Percentiles rank a stretch among this genome's conserved stretches.
These are phyloP conservation scores for Muscicapa striata DNA, from an alignment of 2,797 vertebrate species.

Conservation along the genomic window DNA sequence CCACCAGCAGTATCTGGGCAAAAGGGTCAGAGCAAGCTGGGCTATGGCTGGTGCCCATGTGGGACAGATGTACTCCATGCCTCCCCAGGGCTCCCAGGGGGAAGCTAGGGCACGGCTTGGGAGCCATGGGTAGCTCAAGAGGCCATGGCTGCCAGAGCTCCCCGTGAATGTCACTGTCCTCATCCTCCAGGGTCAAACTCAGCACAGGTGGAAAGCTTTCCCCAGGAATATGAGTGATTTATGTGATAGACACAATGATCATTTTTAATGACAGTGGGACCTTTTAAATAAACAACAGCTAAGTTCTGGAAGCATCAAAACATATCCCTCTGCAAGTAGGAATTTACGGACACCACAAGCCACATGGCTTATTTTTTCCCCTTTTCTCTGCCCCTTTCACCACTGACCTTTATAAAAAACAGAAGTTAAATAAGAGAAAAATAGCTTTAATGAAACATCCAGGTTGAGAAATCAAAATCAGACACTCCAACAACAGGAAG, in stretches of 20 bases:
- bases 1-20: background rate
- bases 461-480: constrained; percentile 60
- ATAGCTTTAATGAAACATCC: constrained; percentile 39
- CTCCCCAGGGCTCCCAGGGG: fast-evolving
- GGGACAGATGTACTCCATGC: fast-evolving
- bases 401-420: constrained; percentile 49
- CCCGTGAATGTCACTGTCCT: background rate
- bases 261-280: background rate
- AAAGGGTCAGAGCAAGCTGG: background rate
- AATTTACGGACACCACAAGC: background rate
- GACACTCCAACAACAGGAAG: constrained; percentile 49
- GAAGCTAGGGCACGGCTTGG: fast-evolving
- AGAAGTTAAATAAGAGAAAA: constrained; percentile 59
- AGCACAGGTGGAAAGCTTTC: background rate
- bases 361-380: background rate
- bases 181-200: background rate
- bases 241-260: background rate
- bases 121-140: fast-evolving
- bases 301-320: background rate
- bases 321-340: background rate
- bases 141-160: background rate
- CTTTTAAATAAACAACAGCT: background rate
- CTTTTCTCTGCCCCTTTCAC: constrained; percentile 2
- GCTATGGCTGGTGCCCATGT: fast-evolving
- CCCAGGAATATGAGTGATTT: background rate